Percentiles rank a stretch among this genome's conserved stretches.
These are phyloP conservation scores for Palloptera scutellata DNA, from an alignment of 2,888 invertebrate genomes.

Conservation along the genomic window DNA sequence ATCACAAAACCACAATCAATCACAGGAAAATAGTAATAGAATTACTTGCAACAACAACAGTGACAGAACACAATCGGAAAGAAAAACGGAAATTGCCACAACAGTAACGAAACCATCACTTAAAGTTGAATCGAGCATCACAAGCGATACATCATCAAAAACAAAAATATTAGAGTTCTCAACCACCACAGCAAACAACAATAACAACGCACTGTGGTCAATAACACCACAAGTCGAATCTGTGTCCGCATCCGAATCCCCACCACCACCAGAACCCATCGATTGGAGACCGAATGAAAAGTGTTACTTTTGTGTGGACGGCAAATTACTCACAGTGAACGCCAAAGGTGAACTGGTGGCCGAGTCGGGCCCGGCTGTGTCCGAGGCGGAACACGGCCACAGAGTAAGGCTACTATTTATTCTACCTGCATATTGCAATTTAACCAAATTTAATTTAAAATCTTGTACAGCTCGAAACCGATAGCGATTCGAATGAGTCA, in stretches of 20 bases:
- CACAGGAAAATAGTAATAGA: slow-evolving; percentile 21
- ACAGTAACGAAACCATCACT: slow-evolving; percentile 42
- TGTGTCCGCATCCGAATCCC: slow-evolving; percentile 50
- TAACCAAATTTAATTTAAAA: not conserved
- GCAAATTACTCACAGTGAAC: slow-evolving; percentile 70
- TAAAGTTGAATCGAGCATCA: slow-evolving; percentile 7
- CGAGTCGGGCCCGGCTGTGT: slow-evolving; percentile 60
- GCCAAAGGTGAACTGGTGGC: slow-evolving; percentile 64
- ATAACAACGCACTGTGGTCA: slow-evolving; percentile 55
- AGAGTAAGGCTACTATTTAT: slow-evolving; percentile 45
- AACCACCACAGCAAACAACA: slow-evolving; percentile 63
- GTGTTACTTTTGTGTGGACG: slow-evolving; percentile 85
- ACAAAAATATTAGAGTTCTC: slow-evolving; percentile 64
- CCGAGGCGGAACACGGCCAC: slow-evolving; percentile 57
- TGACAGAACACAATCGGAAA: slow-evolving; percentile 27
- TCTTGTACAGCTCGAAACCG: slow-evolving; percentile 66
- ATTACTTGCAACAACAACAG: slow-evolving; percentile 25
- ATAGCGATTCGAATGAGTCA: slow-evolving; percentile 71
- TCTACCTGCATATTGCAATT: slow-evolving; percentile 7
- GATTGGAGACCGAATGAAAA: slow-evolving; percentile 87
- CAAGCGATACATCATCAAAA: slow-evolving; percentile 27
- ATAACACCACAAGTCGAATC: slow-evolving; percentile 58
- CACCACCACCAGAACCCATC: slow-evolving; percentile 64
- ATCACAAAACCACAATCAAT: slow-evolving; percentile 33
- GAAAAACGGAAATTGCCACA: slow-evolving; percentile 40